Percentiles rank a stretch among this genome's conserved stretches.
phyloP scores from a whole-genome alignment of 2,113 vertebrate genomes.

The Cyphomyrus plagiostoma region DNA sequence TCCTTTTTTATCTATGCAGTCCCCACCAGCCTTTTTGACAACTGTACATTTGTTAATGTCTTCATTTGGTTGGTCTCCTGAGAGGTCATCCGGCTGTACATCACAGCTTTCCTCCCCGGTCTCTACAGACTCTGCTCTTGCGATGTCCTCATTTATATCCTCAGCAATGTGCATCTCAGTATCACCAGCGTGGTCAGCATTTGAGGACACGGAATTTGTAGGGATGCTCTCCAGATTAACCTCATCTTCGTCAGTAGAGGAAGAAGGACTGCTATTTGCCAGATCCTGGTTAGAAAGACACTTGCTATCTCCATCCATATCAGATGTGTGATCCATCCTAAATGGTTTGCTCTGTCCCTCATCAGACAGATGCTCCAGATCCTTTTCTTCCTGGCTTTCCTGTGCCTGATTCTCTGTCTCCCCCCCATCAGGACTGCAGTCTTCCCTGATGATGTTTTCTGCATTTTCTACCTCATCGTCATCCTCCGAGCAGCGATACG shows the following conservation, averaged over 20 bases:
- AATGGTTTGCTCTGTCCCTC: background rate
- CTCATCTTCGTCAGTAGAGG: conserved; percentile 22
- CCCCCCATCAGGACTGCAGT: background rate
- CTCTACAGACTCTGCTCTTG: conserved; percentile 13
- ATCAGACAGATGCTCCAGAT: conserved; percentile 12
- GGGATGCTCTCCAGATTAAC: conserved; percentile 15
- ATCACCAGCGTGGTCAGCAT: conserved; percentile 6
- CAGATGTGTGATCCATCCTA: conserved; percentile 32
- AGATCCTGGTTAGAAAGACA: background rate
- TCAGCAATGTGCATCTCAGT: conserved; percentile 27
- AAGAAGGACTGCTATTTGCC: conserved; percentile 18
- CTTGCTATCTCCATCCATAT: conserved; percentile 20
- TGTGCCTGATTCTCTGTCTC: background rate
- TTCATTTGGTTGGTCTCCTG: background rate
- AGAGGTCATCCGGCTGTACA: background rate
- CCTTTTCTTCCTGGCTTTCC: background rate
- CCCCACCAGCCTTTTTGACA: background rate
- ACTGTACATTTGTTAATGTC: background rate
- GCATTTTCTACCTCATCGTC: background rate
- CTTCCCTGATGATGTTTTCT: background rate
- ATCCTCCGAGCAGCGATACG: background rate
- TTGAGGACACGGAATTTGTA: conserved; percentile 28
- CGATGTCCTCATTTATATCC: conserved; percentile 19
- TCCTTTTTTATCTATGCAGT: background rate
- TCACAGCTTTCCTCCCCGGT: conserved; percentile 18